Base-by-base conservation (phyloP, 2,797 vertebrate species). In the Threskiornis aethiopicus region DNA sequence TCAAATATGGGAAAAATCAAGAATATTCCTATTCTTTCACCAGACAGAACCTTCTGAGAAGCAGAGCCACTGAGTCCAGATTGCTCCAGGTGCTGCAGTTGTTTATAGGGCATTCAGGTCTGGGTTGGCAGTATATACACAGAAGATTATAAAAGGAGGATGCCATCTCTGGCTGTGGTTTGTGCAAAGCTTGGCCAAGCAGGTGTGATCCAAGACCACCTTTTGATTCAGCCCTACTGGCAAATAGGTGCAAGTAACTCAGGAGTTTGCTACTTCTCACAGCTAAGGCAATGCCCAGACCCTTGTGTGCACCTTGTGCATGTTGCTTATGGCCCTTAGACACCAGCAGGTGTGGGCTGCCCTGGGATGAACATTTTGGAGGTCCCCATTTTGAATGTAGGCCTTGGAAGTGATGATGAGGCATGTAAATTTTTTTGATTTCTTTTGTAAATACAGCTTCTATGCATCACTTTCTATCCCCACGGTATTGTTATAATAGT, bases 401-500 rank as follows among this genome's bases (percentile, higher is more conserved):
- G 16, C 26, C n/a, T 71, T 65, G 24, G n/a, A 89, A 69, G 31
- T 39, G 58, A 29, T 76, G 22, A 42, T 47, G 6, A 75, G 22
- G 22, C 9, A 5, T 8, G 11, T 10, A 52, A 16, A 62, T 51
- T n/a, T 52, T 28, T 14, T 87, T 31, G 2, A 16, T 84, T 81
- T 78, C 10, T 64, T 86, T 58, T 28, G 9, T 76, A 75, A 79
- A 55, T 41, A 35, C 21, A 72, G 18, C 33, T 86, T 66, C 69
- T 61, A 12, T 80, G 16, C 41, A 9, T 80, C 54, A 24, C 15
- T 20, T 75, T 24, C 25, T 71, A 80, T 84, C 17, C 28, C 44
- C 0, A 0, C 4, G 2, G 11, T 47, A 49, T 14, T 62, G 19
- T 39, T 64, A 3, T 1, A 49, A 18, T 8, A 31, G n/a, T 46